phyloP scores from a whole-genome alignment of 2,797 vertebrate species.

The Anomalospiza imberbis region DNA sequence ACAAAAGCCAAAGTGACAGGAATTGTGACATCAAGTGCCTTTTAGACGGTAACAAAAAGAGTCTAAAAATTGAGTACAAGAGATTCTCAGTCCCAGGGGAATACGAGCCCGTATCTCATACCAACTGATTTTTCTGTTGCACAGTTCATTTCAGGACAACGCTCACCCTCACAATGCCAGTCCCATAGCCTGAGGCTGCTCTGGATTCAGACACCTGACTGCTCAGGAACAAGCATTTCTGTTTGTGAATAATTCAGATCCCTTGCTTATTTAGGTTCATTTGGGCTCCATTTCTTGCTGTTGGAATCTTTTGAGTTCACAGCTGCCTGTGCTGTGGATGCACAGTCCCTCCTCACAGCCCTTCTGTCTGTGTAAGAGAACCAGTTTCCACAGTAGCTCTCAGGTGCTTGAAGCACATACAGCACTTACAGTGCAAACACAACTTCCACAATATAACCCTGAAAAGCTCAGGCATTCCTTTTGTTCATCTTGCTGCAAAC shows the following conservation, averaged over 20 bases:
- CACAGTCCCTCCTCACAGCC: neutral
- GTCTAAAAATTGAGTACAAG: neutral
- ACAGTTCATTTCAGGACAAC: constrained; percentile 48
- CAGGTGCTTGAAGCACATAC: neutral
- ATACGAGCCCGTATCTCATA: neutral
- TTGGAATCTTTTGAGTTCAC: neutral
- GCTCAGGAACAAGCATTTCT: neutral
- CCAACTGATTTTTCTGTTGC: neutral
- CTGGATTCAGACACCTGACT: constrained; percentile 15
- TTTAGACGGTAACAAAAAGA: neutral
- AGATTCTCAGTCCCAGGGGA: neutral
- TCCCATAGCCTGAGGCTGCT: constrained; percentile 23
- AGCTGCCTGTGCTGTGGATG: neutral
- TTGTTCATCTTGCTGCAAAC: neutral
- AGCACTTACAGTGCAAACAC: neutral
- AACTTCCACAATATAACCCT: neutral
- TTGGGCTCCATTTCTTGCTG: neutral
- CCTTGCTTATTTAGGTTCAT: neutral
- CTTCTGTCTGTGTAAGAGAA: neutral
- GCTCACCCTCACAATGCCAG: constrained; percentile 4
- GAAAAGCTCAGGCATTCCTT: neutral
- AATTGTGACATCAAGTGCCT: neutral
- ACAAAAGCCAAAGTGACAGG: neutral
- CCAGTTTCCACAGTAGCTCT: neutral
- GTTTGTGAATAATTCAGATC: constrained; percentile 3